Percentiles rank a stretch among this genome's conserved stretches.
Evolutionary conservation across 2,888 invertebrate species (phyloP).

Genomic region (Morpho achilles): DNA sequence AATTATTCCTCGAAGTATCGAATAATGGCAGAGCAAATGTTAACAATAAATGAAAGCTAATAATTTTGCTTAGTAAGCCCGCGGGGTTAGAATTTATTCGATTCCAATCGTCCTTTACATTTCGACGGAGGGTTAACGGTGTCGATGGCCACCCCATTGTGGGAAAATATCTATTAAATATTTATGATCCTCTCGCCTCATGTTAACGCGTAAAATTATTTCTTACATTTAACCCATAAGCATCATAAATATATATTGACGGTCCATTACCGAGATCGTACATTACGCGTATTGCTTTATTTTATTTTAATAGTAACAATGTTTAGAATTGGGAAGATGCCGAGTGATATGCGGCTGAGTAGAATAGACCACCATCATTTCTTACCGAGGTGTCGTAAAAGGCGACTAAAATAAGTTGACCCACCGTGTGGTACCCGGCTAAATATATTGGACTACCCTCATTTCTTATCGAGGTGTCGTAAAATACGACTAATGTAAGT

Average conservation of each 20-base stretch:
- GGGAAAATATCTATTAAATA: constrained; percentile 76
- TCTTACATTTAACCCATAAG: constrained; percentile 4
- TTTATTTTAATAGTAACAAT: neutral
- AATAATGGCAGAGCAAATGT: constrained; percentile 40
- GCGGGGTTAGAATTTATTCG: constrained; percentile 57
- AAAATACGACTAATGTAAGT: no score
- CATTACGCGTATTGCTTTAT: neutral
- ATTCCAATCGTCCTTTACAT: constrained; percentile 67
- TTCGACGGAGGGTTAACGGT: constrained; percentile 67
- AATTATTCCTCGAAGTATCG: constrained; percentile 30
- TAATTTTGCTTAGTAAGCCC: constrained; percentile 62
- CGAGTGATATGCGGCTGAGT: no score
- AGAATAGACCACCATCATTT: no score
- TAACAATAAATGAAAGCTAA: constrained; percentile 54
- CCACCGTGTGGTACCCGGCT: no score
- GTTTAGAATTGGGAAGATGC: no score
- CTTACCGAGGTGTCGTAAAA: no score
- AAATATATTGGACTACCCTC: no score
- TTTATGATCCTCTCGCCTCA: constrained; percentile 50
- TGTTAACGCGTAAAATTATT: constrained; percentile 23
- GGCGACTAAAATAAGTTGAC: no score
- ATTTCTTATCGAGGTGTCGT: no score
- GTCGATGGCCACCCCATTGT: constrained; percentile 75
- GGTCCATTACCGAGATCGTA: neutral
- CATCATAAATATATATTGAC: constrained; percentile 3